Percentiles rank a stretch among this genome's conserved stretches.
Evolutionary conservation across 2,797 vertebrate species (phyloP).

Genomic region (Liasis olivaceus): DNA sequence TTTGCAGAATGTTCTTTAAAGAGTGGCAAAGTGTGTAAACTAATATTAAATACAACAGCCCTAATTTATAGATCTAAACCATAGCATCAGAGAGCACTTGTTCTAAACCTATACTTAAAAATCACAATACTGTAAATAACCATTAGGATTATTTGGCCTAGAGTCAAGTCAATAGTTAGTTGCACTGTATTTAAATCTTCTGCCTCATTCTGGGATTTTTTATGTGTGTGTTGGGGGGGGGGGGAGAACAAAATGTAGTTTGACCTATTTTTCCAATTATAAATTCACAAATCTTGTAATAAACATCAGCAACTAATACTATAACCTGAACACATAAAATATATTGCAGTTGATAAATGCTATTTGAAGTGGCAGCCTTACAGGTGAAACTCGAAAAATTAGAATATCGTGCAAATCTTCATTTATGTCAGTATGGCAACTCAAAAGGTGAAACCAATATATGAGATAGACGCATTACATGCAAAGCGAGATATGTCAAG

Average conservation of each 20-base stretch:
- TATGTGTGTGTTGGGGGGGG: background rate
- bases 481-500: too few relatives aligned
- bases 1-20: background rate
- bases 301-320: background rate
- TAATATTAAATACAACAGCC: constrained; percentile 29
- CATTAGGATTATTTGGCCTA: constrained; percentile 47
- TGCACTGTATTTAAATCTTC: constrained; percentile 37
- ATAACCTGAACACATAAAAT: background rate
- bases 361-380: background rate
- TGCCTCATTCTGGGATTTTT: constrained; percentile 32
- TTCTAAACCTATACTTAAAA: constrained; percentile 47
- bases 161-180: constrained; percentile 44
- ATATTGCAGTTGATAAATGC: background rate
- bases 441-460: too few relatives aligned
- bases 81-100: constrained; percentile 34
- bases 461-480: too few relatives aligned
- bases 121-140: constrained; percentile 49
- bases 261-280: constrained; percentile 20
- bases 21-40: constrained; percentile 35
- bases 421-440: too few relatives aligned
- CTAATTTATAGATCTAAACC: constrained; percentile 49
- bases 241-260: background rate
- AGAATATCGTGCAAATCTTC: too few relatives aligned
- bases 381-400: too few relatives aligned
- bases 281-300: background rate